Base-by-base conservation (phyloP, 2,797 vertebrate genomes). In the Sternarchorhynchus goeldii region DNA sequence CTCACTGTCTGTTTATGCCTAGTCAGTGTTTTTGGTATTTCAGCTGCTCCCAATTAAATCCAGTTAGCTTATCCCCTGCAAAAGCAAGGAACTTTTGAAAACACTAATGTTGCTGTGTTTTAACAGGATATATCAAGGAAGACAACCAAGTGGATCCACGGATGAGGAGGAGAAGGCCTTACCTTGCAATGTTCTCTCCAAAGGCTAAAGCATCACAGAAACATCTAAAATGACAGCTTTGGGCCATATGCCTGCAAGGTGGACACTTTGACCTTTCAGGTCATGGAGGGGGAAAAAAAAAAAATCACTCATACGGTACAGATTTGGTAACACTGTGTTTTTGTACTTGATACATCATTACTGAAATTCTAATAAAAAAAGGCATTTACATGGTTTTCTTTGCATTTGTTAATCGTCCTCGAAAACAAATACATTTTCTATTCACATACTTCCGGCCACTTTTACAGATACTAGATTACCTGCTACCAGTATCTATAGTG, bases 41-140 rank as follows among this genome's bases (percentile, higher is more conserved):
- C 41, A 45, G 41, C 41, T 45, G 6, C 41, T 45, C 41, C 7
- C 41, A 45, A 1, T 45, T 45, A 1, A 45, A 10, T 45, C 8
- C 41, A 45, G 0, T 12, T 50, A 50, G 14, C 12, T 10, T 50
- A 10, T 32, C 12, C 2, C 12, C 6, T 29, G 12, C 59, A 31
- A 29, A 10, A 16, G 3, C 29, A 32, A n/a, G 18, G 7, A 64
- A 17, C 10, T 29, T n/a, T 18, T 74, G 41, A 25, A 17, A 4
- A n/a, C 50, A 17, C 6, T 69, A 12, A 55, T 16, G n/a, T 60
- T 3, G 20, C 83, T 69, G 17, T 65, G 25, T 65, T 82, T 60
- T 68, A 86, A 70, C 83, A 98, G 97, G 97, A 67, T 99, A 99
- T 75, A 94, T 99, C 85, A 96, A 92, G 78, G 97, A 98, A 83